Evolutionary conservation across 1,140 invertebrate genomes (phyloP).

Genomic region (Bombus difficillimus): DNA sequence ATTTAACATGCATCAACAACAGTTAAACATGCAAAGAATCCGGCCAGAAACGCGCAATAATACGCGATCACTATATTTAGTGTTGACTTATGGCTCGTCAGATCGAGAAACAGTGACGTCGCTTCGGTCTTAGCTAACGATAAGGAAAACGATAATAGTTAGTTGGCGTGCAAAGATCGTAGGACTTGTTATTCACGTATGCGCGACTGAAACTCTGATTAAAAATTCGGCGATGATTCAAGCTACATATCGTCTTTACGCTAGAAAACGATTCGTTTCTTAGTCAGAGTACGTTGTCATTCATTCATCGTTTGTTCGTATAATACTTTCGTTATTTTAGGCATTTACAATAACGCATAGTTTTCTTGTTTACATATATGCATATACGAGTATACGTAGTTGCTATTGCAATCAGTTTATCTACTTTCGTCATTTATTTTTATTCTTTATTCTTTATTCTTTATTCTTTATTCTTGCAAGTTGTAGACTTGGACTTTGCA

Average conservation of each 20-base stretch:
- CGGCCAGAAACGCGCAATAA: conserved; percentile 36
- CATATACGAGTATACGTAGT: too few species aligned
- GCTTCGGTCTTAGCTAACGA: conserved; percentile 57
- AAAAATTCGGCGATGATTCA: conserved; percentile 70
- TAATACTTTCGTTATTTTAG: too few species aligned
- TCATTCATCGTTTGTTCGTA: not conserved
- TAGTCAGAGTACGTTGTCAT: not conserved
- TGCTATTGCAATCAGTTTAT: too few species aligned
- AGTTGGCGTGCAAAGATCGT: not conserved
- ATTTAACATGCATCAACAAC: not conserved
- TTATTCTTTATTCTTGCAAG: too few species aligned
- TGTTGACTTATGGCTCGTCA: conserved; percentile 52
- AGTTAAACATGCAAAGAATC: conserved; percentile 33
- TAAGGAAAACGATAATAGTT: conserved; percentile 57
- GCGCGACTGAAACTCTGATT: not conserved
- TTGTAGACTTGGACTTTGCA: too few species aligned
- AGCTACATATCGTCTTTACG: conserved; percentile 42
- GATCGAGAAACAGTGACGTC: conserved; percentile 58
- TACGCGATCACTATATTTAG: conserved; percentile 68
- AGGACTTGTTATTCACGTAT: conserved; percentile 9
- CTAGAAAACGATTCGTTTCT: not conserved
- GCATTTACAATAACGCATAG: not conserved
- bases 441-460: too few species aligned
- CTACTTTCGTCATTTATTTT: too few species aligned
- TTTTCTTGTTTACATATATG: too few species aligned